Evolutionary conservation across 2,113 vertebrate species (phyloP).

Genomic region (Lichenostomus cassidix): DNA sequence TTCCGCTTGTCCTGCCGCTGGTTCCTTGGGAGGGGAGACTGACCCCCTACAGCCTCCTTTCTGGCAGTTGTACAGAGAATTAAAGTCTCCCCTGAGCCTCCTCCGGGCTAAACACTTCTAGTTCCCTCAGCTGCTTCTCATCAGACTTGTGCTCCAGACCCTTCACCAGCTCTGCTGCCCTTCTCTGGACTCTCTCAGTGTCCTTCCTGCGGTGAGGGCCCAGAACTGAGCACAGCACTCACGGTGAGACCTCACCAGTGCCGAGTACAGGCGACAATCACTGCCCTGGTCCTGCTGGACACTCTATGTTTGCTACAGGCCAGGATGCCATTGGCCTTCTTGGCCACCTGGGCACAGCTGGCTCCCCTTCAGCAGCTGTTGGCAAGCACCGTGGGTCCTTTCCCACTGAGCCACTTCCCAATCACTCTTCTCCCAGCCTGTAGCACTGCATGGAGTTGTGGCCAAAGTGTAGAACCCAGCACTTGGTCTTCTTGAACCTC

Average conservation of each 20-base stretch:
- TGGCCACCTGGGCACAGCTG: neutral
- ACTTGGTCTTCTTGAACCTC: neutral
- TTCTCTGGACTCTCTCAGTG: accelerated
- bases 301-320: neutral
- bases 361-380: neutral
- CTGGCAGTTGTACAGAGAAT: accelerated
- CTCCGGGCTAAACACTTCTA: neutral
- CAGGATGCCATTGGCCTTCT: neutral
- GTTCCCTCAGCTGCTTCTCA: neutral
- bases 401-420: neutral
- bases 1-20: neutral
- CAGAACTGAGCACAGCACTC: accelerated
- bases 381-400: neutral
- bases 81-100: no score
- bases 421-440: neutral
- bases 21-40: neutral
- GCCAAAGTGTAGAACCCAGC: neutral
- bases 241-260: accelerated
- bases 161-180: accelerated
- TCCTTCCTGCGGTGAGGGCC: accelerated
- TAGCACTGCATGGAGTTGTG: neutral
- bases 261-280: accelerated
- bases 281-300: neutral
- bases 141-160: neutral
- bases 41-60: neutral